Conservation (phyloP, 2,888 invertebrate genomes). For the Drosophila aldrichi region DNA sequence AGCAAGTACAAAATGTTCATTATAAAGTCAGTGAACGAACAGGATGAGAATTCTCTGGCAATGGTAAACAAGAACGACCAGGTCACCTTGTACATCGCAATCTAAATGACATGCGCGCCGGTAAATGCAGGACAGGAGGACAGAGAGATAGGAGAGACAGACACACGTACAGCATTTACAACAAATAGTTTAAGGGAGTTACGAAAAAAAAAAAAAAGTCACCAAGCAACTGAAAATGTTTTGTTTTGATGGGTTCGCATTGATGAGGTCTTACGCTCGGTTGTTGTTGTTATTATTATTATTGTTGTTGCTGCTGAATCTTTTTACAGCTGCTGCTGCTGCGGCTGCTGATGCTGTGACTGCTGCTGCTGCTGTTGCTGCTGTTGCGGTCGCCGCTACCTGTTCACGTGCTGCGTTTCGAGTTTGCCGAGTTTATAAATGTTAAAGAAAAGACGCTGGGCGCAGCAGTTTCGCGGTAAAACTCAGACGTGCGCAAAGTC, state of each 20-base stretch:
- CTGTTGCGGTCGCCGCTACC: slow-evolving; percentile 52
- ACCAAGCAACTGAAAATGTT: slow-evolving; percentile 48
- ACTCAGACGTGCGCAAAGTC: slow-evolving; percentile 60
- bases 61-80: slow-evolving; percentile 46
- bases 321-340: slow-evolving; percentile 39
- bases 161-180: slow-evolving; percentile 26
- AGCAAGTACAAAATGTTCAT: slow-evolving; percentile 22
- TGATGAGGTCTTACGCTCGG: slow-evolving; percentile 54
- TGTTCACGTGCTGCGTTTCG: slow-evolving; percentile 71
- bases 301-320: slow-evolving; percentile 21
- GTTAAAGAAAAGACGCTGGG: slow-evolving; percentile 62
- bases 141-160: neutral
- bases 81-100: slow-evolving; percentile 46
- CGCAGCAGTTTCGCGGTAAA: slow-evolving; percentile 71
- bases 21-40: slow-evolving; percentile 59
- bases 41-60: slow-evolving; percentile 34
- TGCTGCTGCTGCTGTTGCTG: slow-evolving; percentile 15
- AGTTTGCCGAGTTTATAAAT: slow-evolving; percentile 74
- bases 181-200: slow-evolving; percentile 31
- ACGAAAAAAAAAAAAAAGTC: slow-evolving; percentile 54
- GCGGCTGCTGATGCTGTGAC: neutral
- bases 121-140: slow-evolving; percentile 27
- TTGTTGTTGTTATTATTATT: slow-evolving; percentile 20
- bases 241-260: slow-evolving; percentile 49
- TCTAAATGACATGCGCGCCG: slow-evolving; percentile 19